Evolutionary conservation across 2,888 invertebrate genomes (phyloP), one percentile per base, ranked within the genome.

Genomic region (Acrobasis suavella): DNA sequence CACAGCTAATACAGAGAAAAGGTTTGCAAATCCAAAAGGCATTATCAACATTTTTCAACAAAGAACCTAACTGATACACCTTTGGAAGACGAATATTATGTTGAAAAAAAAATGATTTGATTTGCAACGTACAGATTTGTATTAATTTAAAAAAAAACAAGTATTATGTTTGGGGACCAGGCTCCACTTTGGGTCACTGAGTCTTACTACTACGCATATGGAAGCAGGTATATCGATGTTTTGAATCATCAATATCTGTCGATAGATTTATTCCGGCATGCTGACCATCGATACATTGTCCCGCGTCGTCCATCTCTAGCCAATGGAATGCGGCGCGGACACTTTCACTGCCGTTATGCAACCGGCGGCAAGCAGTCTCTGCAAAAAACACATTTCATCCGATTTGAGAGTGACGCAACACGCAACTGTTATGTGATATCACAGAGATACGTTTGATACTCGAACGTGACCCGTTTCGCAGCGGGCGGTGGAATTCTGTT

Each of bases 321-420:
- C 32, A 37, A 2, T 66, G 81, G 85, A 85, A 85, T 85, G 85
- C 77, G 64, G 78, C 69, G 70, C 71, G 76, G 68, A 68, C 78
- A 86, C 87, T 86, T 87, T 87, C 87, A 81, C 87, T 69, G 14
- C 60, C 65, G 66, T 71, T 68, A 61, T 71, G 56, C 55, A 65
- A 68, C 38, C 55, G 15, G 56, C 59, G 61, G 60, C 88, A 84
- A 71, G 80, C 87, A 59, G 89, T 88, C 89, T 89, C 66, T 46
- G 66, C 64, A 66, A 63, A 69, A 67, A 69, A 42, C 56, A 8
- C 12, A 56, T 56, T 56, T 56, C 42, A 14, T 56, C 39, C 56
- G 42, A 42, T 56, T 56, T 39, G 14, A 17, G 38, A 15, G 42
- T 56, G 63, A 64, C 60, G 59, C 54, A 64, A 70, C 58, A 64